These are phyloP conservation scores for Arnoldichthys spilopterus DNA, from an alignment of 2,797 vertebrate species.

Conservation along the genomic window DNA sequence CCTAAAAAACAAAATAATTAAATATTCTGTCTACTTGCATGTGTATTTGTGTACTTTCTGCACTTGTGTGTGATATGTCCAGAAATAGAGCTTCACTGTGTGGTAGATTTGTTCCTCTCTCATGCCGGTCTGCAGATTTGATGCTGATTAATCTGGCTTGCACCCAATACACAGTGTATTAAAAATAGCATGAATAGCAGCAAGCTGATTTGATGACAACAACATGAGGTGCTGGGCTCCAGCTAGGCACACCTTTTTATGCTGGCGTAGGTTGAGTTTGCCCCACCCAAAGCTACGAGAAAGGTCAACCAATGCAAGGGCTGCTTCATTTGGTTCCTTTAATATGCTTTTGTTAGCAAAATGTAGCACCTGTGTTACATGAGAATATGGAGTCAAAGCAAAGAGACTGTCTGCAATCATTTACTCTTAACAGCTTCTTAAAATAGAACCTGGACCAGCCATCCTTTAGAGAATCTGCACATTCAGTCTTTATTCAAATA, in stretches of 20 bases:
- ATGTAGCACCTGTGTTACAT: neutral
- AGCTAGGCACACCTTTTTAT: neutral
- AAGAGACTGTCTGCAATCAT: neutral
- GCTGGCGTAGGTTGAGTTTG: neutral
- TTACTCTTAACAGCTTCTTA: neutral
- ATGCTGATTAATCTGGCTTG: slow-evolving; percentile 25
- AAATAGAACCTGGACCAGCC: neutral
- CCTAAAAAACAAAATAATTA: slow-evolving; percentile 7
- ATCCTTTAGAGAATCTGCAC: neutral
- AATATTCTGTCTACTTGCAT: neutral
- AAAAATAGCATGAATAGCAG: slow-evolving; percentile 17
- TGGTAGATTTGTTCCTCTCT: neutral
- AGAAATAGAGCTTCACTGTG: neutral
- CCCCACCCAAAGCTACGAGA: neutral
- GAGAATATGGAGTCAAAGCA: neutral
- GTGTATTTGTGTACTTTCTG: neutral
- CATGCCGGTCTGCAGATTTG: slow-evolving; percentile 12
- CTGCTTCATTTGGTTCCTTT: neutral
- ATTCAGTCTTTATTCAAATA: neutral
- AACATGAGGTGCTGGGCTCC: neutral
- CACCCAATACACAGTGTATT: slow-evolving; percentile 15
- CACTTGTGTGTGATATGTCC: slow-evolving; percentile 14
- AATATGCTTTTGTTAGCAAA: neutral
- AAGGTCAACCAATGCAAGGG: no score
- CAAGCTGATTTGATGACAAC: slow-evolving; percentile 3